Evolutionary conservation across 2,113 vertebrate genomes (phyloP), one percentile per base, ranked within the genome.

Genomic region (Sylvia atricapilla): DNA sequence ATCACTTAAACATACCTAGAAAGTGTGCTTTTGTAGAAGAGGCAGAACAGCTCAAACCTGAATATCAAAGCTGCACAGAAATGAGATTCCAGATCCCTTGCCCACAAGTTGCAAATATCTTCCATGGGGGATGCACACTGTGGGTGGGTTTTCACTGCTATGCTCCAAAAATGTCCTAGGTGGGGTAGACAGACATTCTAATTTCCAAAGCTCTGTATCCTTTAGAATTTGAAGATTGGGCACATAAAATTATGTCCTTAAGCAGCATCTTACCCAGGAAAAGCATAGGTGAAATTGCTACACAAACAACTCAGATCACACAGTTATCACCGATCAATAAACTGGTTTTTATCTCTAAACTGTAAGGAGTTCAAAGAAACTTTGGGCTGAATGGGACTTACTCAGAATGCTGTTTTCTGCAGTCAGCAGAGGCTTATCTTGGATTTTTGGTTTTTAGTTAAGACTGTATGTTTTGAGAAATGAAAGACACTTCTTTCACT

Each of bases 371-470:
- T 88, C 43, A 88, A 77, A 90, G 68, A 58, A 64, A 70, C 55
- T 87, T 69, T 44, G 43, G 14, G 21, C 28, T 86, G 72, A 91
- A 69, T 18, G 37, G 21, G 55, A 77, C 90, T 87, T 89, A 66
- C 10, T 83, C 41, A 92, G 72, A 92, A 93, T 0, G 8, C 23
- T 69, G 43, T 46, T 94, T 95, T 66, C 68, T 92, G 63, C 50
- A 85, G 85, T 53, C 58, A 93, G 63, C 59, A 77, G 67, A 90
- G 50, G 37, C 30, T 95, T 96, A 73, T 46, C 70, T 74, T 90
- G 79, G 72, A 66, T 85, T 78, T 87, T 58, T 9, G 23, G 5
- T 35, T 73, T 93, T 90, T 80, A 88, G 59, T 90, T 94, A 93
- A 92, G 59, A 76, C 28, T 43, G 15, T 11, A 73, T 39, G 13